These are phyloP conservation scores for Hyperoodon ampullatus DNA, from an alignment of 2,113 vertebrate genomes.

Conservation along the genomic window DNA sequence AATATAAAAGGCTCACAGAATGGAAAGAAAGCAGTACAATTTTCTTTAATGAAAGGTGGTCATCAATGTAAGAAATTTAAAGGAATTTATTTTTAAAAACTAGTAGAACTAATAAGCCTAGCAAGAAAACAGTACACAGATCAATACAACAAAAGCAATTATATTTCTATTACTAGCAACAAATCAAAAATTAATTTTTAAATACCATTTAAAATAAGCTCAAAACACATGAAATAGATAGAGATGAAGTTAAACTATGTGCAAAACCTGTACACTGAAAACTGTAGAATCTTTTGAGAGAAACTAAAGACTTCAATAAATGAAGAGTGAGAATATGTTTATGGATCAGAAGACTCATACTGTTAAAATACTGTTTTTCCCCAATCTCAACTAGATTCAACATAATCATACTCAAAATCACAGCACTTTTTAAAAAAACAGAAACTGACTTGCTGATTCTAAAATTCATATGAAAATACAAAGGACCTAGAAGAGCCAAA, in stretches of 20 bases:
- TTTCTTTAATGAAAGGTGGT: conserved; percentile 5
- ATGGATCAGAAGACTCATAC: neutral
- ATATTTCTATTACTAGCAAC: neutral
- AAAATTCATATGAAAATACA: conserved; percentile 32
- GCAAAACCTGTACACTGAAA: neutral
- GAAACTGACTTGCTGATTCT: neutral
- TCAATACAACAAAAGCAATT: conserved; percentile 13
- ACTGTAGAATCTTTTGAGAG: neutral
- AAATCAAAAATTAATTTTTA: conserved; percentile 31
- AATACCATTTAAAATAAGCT: neutral
- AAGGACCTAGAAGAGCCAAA: neutral
- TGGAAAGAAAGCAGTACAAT: neutral
- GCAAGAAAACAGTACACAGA: neutral
- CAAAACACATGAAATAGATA: conserved; percentile 25
- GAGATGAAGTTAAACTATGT: neutral
- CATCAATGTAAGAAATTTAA: neutral
- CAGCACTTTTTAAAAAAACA: neutral
- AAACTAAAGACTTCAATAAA: neutral
- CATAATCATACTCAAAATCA: neutral
- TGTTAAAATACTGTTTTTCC: neutral
- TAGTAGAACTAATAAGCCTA: neutral
- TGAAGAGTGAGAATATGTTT: neutral
- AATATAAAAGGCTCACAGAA: neutral
- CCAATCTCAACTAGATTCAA: neutral
- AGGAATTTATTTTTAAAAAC: neutral